Percentiles rank a stretch among this genome's conserved stretches.
Conservation (phyloP, 2,888 invertebrate genomes). For the Eupithecia tripunctaria region DNA sequence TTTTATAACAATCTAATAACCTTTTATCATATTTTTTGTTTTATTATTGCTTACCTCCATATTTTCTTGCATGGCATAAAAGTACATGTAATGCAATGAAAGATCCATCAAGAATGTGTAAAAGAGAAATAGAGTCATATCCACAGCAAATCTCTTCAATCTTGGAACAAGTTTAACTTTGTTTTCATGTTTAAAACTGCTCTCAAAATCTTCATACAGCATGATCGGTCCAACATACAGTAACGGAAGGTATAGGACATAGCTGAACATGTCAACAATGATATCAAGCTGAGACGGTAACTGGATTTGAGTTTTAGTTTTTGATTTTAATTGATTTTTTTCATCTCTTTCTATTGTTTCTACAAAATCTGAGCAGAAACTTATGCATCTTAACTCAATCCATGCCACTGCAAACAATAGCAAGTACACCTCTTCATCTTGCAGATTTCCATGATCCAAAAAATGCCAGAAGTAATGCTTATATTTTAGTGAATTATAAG, state of each 20-base stretch:
- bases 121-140: conserved; percentile 84
- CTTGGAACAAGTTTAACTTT: conserved; percentile 55
- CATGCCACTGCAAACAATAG: conserved; percentile 86
- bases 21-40: neutral
- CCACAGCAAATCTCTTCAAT: conserved; percentile 69
- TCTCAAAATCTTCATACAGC: conserved; percentile 88
- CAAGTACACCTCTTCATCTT: conserved; percentile 82
- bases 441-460: conserved; percentile 70
- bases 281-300: conserved; percentile 41
- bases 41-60: conserved; percentile 77
- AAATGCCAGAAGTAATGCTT: conserved; percentile 76
- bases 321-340: conserved; percentile 27
- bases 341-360: conserved; percentile 55
- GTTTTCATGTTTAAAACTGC: conserved; percentile 61
- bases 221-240: conserved; percentile 94
- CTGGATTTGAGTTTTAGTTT: neutral
- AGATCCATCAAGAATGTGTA: conserved; percentile 90
- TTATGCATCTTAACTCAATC: conserved; percentile 90
- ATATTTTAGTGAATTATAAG: conserved; percentile 80
- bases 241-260: conserved; percentile 93
- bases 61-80: conserved; percentile 89
- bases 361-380: conserved; percentile 87
- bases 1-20: neutral
- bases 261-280: conserved; percentile 86
- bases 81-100: conserved; percentile 91